Base-by-base conservation (phyloP, 2,888 invertebrate genomes). In the Monochamus alternatus region DNA sequence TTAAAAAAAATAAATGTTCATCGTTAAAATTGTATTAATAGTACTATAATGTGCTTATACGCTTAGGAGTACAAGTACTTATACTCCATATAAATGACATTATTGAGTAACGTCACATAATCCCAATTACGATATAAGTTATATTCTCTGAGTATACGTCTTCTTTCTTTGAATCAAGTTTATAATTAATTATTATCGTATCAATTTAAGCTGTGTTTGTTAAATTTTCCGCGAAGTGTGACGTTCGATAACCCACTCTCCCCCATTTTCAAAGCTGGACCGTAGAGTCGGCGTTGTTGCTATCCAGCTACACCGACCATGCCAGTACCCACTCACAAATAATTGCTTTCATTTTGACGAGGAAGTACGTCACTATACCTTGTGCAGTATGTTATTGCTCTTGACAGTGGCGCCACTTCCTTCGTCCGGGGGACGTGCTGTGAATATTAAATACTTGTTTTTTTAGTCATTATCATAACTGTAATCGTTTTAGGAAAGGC, bases 331-430 rank as follows among this genome's bases (percentile, higher is more conserved):
- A 80, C 81, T 82, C 38, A 38, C 38, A 38, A 38, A 38, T 79
- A 81, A 81, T 81, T 81, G 78, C 81, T 81, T 81, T 81, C 81
- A 78, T 79, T 79, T 79, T 75, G 78, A 79, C 76, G 77, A 78
- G 79, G 76, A 81, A 81, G 80, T 81, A 75, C 65, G 73, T 63
- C 67, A 44, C 59, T 64, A 70, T 72, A 69, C 69, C 72, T 72
- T 74, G 73, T 66, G 69, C 71, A 66, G 69, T 51, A 43, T 38
- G 59, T 44, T 60, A 69, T 64, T 64, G 44, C 66, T 51, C 66
- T 66, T 52, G 59, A 22, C 69, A 69, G 59, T 47, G 69, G 60
- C 69, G 47, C 52, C 10, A 12, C 43, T 43, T 64, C 22, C 30
- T 12, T 55, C 22, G 7, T 55, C 22, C 7, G n/a, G n/a, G 55